Evolutionary conservation across 2,888 invertebrate genomes (phyloP), one percentile per base, ranked within the genome.

Genomic region (Pollenia griseotomentosa): DNA sequence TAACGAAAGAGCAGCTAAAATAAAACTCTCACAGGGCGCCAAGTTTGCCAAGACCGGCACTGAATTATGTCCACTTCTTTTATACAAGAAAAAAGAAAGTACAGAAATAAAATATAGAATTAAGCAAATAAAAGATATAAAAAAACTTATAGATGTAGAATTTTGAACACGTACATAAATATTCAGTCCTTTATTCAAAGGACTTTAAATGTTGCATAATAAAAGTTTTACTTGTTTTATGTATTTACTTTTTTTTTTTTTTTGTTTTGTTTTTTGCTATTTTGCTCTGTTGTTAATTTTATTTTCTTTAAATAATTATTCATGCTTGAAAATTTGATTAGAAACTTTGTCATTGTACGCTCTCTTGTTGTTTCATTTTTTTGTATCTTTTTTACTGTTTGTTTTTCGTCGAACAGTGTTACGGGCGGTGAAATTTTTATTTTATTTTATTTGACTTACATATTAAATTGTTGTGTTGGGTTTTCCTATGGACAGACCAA

Each of bases 311-410:
- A 65, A 91, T 89, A 91, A 91, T 91, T 91, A 90, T 90, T 90
- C 90, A 91, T 89, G 90, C 91, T 89, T 90, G 89, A 90, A 90
- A 91, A 90, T 89, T 88, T 61, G 70, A 84, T 87, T 84, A 81
- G 59, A 87, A 86, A 86, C 57, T 88, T 83, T 83, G 14, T 75
- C 53, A 70, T 73, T 73, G 42, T 70, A 44, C 40, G 46, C 40
- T 65, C 23, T n/a, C 12, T 71, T 46, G 11, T 63, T 42, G 9
- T 16, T 11, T 8, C 2, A 12, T 46, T 33, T 46, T 33, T 42
- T 78, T 70, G 48, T 73, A 12, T 19, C 16, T 51, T 14, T 55
- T 42, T 44, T 6, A n/a, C 8, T 57, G 46, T 14, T 59, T 46
- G 19, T 55, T 9, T 19, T 59, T 33, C 33, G 16, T 12, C 5